Conservation (phyloP, 2,797 vertebrate genomes). For the Cirrhinus mrigala region DNA sequence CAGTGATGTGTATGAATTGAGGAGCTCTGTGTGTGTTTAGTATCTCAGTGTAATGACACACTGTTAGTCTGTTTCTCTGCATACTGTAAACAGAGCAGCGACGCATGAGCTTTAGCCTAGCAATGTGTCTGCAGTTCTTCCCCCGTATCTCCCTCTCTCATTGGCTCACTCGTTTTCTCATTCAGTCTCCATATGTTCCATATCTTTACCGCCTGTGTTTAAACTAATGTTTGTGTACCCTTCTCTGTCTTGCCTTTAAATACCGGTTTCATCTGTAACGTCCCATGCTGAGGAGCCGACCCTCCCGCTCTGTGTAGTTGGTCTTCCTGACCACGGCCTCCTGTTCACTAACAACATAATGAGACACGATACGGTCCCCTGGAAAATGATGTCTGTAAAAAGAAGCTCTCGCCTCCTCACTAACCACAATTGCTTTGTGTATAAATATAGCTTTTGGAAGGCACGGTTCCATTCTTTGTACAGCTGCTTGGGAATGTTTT, state of each 20-base stretch:
- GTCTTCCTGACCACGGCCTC: slow-evolving; percentile 29
- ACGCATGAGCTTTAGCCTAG: not conserved
- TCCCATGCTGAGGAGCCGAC: not conserved
- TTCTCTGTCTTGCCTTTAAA: slow-evolving; percentile 34
- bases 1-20: not conserved
- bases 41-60: slow-evolving; percentile 49
- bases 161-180: not conserved
- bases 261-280: not conserved
- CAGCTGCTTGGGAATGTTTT: not conserved
- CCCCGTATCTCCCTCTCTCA: not conserved
- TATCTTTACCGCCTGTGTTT: not conserved
- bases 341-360: slow-evolving; percentile 41
- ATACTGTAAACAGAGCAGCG: slow-evolving; percentile 46
- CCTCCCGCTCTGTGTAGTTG: slow-evolving; percentile 19
- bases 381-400: slow-evolving; percentile 51
- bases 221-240: not conserved
- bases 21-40: slow-evolving; percentile 30
- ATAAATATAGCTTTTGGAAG: slow-evolving; percentile 45
- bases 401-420: slow-evolving; percentile 33
- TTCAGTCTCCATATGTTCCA: slow-evolving; percentile 4
- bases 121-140: slow-evolving; percentile 6
- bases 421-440: slow-evolving; percentile 47
- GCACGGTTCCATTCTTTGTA: not conserved
- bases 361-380: not conserved
- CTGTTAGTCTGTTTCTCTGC: slow-evolving; percentile 50